Percentiles rank a stretch among this genome's conserved stretches.
Evolutionary conservation across 53 echinoderm and acorn worm species (phyloP).

Genomic region (Stichopus horrens): DNA sequence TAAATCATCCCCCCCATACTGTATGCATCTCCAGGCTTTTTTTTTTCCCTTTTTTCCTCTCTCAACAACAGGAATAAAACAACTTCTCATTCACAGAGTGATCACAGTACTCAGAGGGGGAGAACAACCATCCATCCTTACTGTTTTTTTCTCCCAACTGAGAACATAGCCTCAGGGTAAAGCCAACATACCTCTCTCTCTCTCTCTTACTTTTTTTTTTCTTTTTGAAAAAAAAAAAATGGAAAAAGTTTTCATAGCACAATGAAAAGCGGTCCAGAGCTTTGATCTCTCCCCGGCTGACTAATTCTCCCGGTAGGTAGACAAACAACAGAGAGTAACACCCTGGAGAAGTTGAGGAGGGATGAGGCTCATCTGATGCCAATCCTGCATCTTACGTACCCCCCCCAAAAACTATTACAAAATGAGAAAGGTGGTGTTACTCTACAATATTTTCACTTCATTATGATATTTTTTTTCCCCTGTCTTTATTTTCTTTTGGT

Average conservation of each 20-base stretch:
- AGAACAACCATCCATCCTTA: neutral
- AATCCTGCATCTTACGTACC: neutral
- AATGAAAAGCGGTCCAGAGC: slow-evolving; percentile 16
- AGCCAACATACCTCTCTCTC: slow-evolving; percentile 33
- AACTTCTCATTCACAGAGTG: neutral
- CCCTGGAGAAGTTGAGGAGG: neutral
- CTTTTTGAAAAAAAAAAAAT: neutral
- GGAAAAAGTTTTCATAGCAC: slow-evolving; percentile 27
- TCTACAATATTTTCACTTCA: neutral
- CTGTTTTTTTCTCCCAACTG: neutral
- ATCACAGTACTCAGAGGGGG: neutral
- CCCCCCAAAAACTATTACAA: neutral
- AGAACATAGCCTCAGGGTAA: slow-evolving; percentile 13
- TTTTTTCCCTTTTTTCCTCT: neutral
- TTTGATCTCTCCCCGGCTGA: slow-evolving; percentile 24
- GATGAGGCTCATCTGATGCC: neutral
- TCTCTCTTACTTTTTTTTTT: too few species aligned
- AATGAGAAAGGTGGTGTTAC: neutral
- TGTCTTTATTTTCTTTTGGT: too few species aligned
- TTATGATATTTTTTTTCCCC: too few species aligned
- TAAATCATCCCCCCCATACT: neutral
- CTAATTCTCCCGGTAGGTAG: slow-evolving; percentile 28
- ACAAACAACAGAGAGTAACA: slow-evolving; percentile 9
- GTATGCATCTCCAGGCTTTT: neutral
- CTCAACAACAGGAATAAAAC: slow-evolving; percentile 12